phyloP scores from a whole-genome alignment of 2,888 invertebrate species.

The Empis livida region DNA sequence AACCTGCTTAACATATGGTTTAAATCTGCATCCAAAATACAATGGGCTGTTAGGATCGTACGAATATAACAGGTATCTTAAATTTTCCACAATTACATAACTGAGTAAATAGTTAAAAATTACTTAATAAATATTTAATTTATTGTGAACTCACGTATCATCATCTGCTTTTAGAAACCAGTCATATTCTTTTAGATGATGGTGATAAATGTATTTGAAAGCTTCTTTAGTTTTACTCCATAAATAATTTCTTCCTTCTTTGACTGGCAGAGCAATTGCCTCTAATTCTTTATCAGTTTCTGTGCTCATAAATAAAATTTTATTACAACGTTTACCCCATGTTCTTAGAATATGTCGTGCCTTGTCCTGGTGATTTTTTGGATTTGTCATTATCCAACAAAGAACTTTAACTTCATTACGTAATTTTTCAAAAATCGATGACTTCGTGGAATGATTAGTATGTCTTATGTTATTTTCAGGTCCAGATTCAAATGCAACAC shows the following conservation, averaged over 20 bases:
- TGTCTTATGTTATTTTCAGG: slow-evolving; percentile 32
- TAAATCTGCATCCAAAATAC: slow-evolving; percentile 89
- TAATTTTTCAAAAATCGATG: slow-evolving; percentile 33
- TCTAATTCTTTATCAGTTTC: slow-evolving; percentile 59
- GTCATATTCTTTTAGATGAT: slow-evolving; percentile 76
- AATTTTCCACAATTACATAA: slow-evolving; percentile 89
- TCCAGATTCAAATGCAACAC: slow-evolving; percentile 33
- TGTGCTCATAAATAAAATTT: slow-evolving; percentile 77
- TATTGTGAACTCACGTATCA: slow-evolving; percentile 58
- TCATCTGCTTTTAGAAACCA: slow-evolving; percentile 99
- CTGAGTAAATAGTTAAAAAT: slow-evolving; percentile 23
- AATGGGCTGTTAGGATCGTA: slow-evolving; percentile 60
- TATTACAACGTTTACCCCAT: slow-evolving; percentile 89
- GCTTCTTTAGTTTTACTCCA: slow-evolving; percentile 98
- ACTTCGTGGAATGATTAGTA: slow-evolving; percentile 50
- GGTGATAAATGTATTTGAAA: slow-evolving; percentile 73
- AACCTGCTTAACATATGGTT: slow-evolving; percentile 50
- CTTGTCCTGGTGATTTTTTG: slow-evolving; percentile 74
- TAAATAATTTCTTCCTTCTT: slow-evolving; percentile 80
- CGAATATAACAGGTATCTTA: slow-evolving; percentile 77
- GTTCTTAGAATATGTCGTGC: slow-evolving; percentile 85
- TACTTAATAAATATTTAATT: too few species aligned
- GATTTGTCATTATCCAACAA: slow-evolving; percentile 91
- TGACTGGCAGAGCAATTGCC: slow-evolving; percentile 66
- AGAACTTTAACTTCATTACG: slow-evolving; percentile 63